Evolutionary conservation across 2,113 vertebrate genomes (phyloP).

Genomic region (Mionectes macconnelli): DNA sequence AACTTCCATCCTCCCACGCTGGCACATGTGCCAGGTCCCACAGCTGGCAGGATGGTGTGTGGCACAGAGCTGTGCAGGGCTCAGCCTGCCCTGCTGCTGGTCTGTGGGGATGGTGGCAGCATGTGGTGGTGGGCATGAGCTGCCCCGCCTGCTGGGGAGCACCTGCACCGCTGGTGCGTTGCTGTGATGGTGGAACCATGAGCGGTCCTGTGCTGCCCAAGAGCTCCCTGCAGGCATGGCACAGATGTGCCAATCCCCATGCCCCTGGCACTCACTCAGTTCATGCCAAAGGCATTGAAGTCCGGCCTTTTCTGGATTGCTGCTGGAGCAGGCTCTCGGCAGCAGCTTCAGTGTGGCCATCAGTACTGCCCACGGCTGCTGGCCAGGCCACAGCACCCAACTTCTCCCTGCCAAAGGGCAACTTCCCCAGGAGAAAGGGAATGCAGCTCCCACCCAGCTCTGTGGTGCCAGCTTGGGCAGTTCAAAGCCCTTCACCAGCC

Average conservation of each 20-base stretch:
- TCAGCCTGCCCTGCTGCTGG: neutral
- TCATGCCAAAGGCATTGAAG: neutral
- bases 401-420: neutral
- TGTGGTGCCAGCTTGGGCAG: neutral
- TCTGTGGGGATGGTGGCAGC: rapidly evolving
- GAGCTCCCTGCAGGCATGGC: neutral
- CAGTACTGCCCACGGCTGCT: neutral
- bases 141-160: rapidly evolving
- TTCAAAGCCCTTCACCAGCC: neutral
- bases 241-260: rapidly evolving
- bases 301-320: neutral
- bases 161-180: rapidly evolving
- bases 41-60: neutral
- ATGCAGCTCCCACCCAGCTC: rapidly evolving
- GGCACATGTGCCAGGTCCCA: neutral
- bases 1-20: neutral
- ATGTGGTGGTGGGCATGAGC: rapidly evolving
- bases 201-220: rapidly evolving
- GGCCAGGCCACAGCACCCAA: neutral
- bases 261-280: neutral
- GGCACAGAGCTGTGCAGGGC: neutral
- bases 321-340: neutral
- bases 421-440: neutral
- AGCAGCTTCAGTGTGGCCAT: neutral
- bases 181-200: rapidly evolving